Base-by-base conservation (phyloP, 2,113 vertebrate genomes). In the Antechinus flavipes region DNA sequence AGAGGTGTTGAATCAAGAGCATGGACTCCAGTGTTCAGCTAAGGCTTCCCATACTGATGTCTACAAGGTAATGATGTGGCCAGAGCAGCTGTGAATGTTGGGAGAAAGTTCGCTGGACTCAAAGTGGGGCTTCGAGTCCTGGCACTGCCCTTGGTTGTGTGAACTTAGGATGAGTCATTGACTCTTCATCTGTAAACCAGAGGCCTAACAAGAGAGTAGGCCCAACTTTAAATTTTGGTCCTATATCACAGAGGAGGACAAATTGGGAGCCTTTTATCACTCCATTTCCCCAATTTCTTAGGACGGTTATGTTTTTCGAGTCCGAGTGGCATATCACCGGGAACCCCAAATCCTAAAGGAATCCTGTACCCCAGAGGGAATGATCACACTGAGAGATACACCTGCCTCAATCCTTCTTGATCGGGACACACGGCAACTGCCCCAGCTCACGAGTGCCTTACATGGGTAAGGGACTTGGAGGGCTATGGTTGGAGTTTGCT, bases 311-410 rank as follows among this genome's bases (percentile, higher is more conserved):
- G 98, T 98, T 93, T 99, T 99, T 97, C 99, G 99, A 30, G 97
- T 99, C 49, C 98, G 99, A 93, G 99, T 99, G 84, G 99, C 99
- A 0, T 99, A 99, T 96, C 99, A 99, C 89, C 98, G 99, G 26
- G 99, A 99, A 97, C 99, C 99, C 24, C 99, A 99, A 97, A 99
- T 99, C 90, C 97, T 99, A 95, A 99, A 99, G 97, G 99, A 99
- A 97, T 98, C 97, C 3, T 95, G 99, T 50, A 99, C 98, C 46
- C 98, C 99, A 0, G 99, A 99, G 92, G 99, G 99, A 30, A 98
- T 99, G 98, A 97, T 99, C 97, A 98, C 99, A 35, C 97, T 99
- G 54, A 98, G 99, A 93, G 99, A 99, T 94, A 99, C 95, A n/a
- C 99, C 97, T 1, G 99, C 99, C 94, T 99, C 99, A 95, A 98